Conservation (phyloP, 2,888 invertebrate species). For the Melanchra persicariae region DNA sequence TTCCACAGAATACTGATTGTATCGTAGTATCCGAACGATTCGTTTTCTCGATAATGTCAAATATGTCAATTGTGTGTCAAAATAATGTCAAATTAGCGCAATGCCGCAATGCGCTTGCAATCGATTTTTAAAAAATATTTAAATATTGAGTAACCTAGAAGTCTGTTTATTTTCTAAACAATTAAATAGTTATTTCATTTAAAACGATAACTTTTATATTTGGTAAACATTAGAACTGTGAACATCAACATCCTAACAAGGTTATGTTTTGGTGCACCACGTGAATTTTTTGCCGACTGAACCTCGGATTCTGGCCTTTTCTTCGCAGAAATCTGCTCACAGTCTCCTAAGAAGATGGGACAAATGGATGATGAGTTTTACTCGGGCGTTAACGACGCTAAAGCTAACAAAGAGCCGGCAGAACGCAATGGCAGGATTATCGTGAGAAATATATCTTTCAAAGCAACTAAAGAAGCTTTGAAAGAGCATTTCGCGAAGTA, state of each 20-base stretch:
- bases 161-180: not conserved
- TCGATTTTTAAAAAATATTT: not conserved
- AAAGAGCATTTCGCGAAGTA: slow-evolving; percentile 93
- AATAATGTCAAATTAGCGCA: slow-evolving; percentile 6
- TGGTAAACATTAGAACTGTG: not conserved
- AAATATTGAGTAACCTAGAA: not conserved
- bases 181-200: not conserved
- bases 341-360: slow-evolving; percentile 65
- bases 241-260: not conserved
- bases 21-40: too few relatives aligned
- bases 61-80: not conserved
- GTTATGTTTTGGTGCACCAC: slow-evolving; percentile 66
- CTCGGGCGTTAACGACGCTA: slow-evolving; percentile 71
- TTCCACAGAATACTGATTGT: too few relatives aligned
- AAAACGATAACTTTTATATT: not conserved
- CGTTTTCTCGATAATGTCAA: not conserved
- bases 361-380: slow-evolving; percentile 70
- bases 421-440: slow-evolving; percentile 91
- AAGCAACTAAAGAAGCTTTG: slow-evolving; percentile 94
- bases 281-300: slow-evolving; percentile 64
- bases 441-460: slow-evolving; percentile 93
- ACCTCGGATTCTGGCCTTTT: not conserved
- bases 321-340: not conserved
- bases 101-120: slow-evolving; percentile 18
- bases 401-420: slow-evolving; percentile 73